Conservation (phyloP, 2,113 vertebrate species). For the Barbus barbus region DNA sequence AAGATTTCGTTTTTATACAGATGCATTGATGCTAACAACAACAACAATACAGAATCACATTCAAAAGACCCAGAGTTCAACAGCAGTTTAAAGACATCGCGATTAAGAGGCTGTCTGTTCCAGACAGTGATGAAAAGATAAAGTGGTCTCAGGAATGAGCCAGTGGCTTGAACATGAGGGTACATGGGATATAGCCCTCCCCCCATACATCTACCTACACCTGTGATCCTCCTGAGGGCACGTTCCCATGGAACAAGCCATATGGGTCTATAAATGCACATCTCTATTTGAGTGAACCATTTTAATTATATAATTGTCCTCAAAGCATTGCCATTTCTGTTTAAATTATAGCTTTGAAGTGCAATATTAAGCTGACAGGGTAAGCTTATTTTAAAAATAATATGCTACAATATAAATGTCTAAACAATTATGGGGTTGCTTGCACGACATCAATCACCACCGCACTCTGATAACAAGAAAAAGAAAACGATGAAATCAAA, state of each 20-base stretch:
- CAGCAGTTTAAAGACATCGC: conserved; percentile 58
- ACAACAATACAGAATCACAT: conserved; percentile 42
- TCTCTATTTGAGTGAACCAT: conserved; percentile 49
- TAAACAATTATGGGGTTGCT: not conserved
- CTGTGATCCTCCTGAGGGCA: conserved; percentile 74
- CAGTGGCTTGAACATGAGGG: conserved; percentile 67
- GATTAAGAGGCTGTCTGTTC: conserved; percentile 55
- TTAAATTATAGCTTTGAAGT: conserved; percentile 8
- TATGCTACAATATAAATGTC: not conserved
- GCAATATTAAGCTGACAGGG: not conserved
- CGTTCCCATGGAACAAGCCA: conserved; percentile 76
- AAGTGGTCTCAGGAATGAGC: conserved; percentile 76
- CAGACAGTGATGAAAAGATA: conserved; percentile 67
- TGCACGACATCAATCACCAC: not conserved
- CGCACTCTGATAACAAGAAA: not conserved
- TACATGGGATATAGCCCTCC: conserved; percentile 47
- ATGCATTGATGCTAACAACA: conserved; percentile 29
- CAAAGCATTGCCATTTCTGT: not conserved
- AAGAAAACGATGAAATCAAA: not conserved
- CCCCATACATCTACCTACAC: conserved; percentile 55
- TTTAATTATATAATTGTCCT: conserved; percentile 43
- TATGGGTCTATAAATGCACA: conserved; percentile 60
- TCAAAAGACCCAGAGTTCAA: conserved; percentile 48
- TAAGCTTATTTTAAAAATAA: not conserved
- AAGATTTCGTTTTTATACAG: conserved; percentile 36